Base-by-base conservation (phyloP, 2,888 invertebrate genomes). In the Caenorhabditis panamensis region DNA sequence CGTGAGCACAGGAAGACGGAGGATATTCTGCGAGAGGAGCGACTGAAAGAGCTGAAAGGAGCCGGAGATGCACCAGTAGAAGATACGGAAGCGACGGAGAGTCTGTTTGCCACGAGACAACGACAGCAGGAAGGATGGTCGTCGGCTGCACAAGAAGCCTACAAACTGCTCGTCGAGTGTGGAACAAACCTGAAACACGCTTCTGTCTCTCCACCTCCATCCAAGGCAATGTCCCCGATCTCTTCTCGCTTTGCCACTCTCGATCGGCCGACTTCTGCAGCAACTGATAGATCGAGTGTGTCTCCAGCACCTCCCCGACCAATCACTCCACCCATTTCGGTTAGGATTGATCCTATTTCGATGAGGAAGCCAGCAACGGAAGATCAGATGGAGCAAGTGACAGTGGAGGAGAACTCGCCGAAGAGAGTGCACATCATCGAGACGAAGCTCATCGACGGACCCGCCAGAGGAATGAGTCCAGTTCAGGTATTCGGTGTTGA, bases 91-190 rank as follows among this genome's bases (percentile, higher is more conserved):
- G 41, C 53, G 9, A 9, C 47, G 3, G 72, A 59, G 62, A 63
- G 61, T 11, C 37, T 61, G 11, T 64, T 54, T n/a, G 63, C 64
- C 11, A 13, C 64, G 3, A 22, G 24, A 3, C 49, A 47, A 37
- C 58, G 31, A 20, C 68, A 79, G 36, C 76, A 54, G 22, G 72
- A 77, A 28, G 77, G 63, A 68, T 90, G 83, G 87, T 84, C 83
- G 24, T 79, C 73, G 37, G 90, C 85, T 69, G 90, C 96, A 58
- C 96, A 95, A 91, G 94, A 95, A 90, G 97, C 96, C 0, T 98
- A 98, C 92, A 95, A 95, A 90, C 95, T 95, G 88, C 93, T 98
- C 64, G 96, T 98, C 68, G 96, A 96, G 71, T 90, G 90, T 56
- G 88, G 89, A 18, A 86, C 87, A 8, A 77, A 54, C 44, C 78